Conservation (phyloP, 2,888 invertebrate species). For the Eilema griseolum region DNA sequence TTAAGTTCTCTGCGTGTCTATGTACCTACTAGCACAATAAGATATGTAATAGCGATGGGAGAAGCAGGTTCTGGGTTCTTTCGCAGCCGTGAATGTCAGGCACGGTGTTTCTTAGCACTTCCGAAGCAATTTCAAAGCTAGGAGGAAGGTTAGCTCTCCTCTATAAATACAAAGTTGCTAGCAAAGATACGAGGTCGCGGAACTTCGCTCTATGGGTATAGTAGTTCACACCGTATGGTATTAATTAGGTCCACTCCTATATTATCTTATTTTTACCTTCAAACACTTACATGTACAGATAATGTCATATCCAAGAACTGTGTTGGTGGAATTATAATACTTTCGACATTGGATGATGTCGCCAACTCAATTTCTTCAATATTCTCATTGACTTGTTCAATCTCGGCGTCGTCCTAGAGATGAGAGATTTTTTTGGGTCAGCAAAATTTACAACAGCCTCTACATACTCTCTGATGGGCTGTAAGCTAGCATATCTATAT, state of each 20-base stretch:
- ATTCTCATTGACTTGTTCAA: constrained; percentile 40
- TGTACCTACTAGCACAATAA: background rate
- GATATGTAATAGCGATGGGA: no score
- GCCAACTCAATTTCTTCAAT: constrained; percentile 66
- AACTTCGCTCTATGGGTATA: no score
- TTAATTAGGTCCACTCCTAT: no score
- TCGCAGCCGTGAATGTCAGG: background rate
- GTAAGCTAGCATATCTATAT: no score
- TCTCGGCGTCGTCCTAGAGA: constrained; percentile 28
- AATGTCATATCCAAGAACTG: constrained; percentile 69
- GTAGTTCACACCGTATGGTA: no score
- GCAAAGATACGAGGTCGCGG: no score
- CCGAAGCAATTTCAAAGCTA: no score
- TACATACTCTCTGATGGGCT: background rate
- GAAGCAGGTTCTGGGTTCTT: background rate
- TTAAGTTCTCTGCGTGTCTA: background rate
- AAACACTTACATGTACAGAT: constrained; percentile 34
- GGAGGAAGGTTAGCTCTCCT: no score
- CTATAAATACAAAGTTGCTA: no score
- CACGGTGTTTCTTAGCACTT: no score
- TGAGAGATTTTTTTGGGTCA: background rate
- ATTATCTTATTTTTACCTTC: no score
- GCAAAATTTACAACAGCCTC: background rate
- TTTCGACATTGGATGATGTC: constrained; percentile 38
- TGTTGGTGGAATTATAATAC: constrained; percentile 69